These are phyloP conservation scores for Triplophysa bombifrons DNA, from an alignment of 2,797 vertebrate species.

Conservation along the genomic window DNA sequence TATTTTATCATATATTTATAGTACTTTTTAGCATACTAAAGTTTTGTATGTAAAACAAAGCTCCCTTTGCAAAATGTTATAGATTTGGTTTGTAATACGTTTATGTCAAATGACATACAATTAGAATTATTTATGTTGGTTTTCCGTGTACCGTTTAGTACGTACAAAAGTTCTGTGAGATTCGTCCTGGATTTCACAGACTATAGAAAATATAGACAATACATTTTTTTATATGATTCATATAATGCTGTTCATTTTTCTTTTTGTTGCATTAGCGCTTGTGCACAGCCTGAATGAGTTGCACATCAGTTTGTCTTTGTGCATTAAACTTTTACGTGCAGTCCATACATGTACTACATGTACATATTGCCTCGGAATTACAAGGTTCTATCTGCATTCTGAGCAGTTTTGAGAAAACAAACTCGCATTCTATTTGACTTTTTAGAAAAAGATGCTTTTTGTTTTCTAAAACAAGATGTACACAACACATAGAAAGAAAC, in stretches of 20 bases:
- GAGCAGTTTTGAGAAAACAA: too few relatives aligned
- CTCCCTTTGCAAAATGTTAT: neutral
- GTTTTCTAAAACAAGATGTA: too few relatives aligned
- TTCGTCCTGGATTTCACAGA: constrained; percentile 35
- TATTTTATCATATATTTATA: neutral
- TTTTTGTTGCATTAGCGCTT: constrained; percentile 16
- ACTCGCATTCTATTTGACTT: too few relatives aligned
- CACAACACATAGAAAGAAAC: too few relatives aligned
- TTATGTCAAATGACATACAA: too few relatives aligned
- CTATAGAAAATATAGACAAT: constrained; percentile 46
- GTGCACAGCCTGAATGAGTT: neutral
- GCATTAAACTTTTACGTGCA: neutral
- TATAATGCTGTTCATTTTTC: constrained; percentile 24
- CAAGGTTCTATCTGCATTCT: too few relatives aligned
- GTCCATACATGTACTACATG: neutral
- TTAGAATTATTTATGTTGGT: too few relatives aligned
- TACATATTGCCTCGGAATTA: neutral
- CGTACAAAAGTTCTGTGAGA: constrained; percentile 15
- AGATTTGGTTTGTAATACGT: too few relatives aligned
- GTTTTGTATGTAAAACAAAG: neutral
- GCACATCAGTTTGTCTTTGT: constrained; percentile 6
- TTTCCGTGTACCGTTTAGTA: constrained; percentile 28
- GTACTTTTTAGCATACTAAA: too few relatives aligned
- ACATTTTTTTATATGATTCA: constrained; percentile 46
- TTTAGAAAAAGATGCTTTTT: too few relatives aligned